Evolutionary conservation across 2,113 vertebrate genomes (phyloP).

Genomic region (Nothocercus julius): DNA sequence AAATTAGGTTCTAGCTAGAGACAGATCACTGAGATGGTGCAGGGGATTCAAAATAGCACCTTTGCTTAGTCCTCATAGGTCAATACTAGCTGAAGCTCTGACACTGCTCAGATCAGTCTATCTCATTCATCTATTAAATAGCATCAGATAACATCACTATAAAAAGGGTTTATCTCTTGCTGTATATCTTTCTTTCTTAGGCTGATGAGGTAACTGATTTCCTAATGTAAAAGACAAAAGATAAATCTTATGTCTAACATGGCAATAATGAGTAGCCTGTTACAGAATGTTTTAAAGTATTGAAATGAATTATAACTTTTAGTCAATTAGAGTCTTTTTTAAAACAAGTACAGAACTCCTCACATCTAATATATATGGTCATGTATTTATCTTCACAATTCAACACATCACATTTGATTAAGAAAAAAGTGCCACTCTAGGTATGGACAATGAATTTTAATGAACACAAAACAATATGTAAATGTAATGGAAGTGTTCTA

Average conservation of each 20-base stretch:
- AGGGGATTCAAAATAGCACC: background rate
- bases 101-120: background rate
- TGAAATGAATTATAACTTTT: background rate
- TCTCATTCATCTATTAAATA: background rate
- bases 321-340: background rate
- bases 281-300: background rate
- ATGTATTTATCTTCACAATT: background rate
- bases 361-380: background rate
- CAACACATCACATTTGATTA: background rate
- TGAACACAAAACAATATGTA: background rate
- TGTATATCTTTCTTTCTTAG: background rate
- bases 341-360: background rate
- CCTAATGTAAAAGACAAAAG: background rate
- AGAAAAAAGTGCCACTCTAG: background rate
- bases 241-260: background rate
- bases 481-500: background rate
- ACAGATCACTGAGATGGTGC: background rate
- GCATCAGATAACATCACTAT: background rate
- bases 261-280: background rate
- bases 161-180: background rate
- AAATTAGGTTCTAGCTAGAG: background rate
- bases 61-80: background rate
- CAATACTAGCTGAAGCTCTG: background rate
- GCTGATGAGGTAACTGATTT: background rate
- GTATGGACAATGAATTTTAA: background rate